Base-by-base conservation (phyloP, 2,888 invertebrate genomes). In the Tetranychus piercei region DNA sequence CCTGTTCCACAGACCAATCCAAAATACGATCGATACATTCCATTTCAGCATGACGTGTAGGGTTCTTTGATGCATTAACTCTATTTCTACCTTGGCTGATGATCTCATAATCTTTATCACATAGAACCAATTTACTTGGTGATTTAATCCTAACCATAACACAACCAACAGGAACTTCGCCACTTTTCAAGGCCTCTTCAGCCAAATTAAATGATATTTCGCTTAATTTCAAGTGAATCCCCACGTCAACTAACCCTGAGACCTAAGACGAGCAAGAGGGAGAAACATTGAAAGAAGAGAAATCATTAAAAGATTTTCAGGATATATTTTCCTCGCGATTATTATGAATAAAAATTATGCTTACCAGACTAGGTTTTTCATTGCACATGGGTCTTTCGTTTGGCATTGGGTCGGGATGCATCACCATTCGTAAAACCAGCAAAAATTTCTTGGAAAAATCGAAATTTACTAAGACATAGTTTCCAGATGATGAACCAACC, bases 101-200 rank as follows among this genome's bases (percentile, higher is more conserved):
- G 65, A 92, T 86, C 80, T 86, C 81, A 72, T 80, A 79, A 55
- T 45, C 66, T 77, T 86, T 85, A 73, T 87, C 69, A 23, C 34
- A 23, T 69, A 20, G 11, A 23, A 69, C 11, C 55, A 55, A 55
- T 55, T 55, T 55, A 15, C 55, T 15, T 55, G 55, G 55, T 55
- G 55, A 55, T 55, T 55, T 86, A 55, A 55, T 55, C 55, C 9
- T 15, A 22, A 92, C 87, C 81, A 99, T 91, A 72, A 97, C 88
- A 85, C 97, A 99, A 2, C 97, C 99, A 18, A 99, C 94, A 8
- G 99, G 99, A 45, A 99, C 97, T 86, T 99, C 97, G 77, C 92
- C 89, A 5, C 84, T 85, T 75, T 83, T 81, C 74, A 94, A 83
- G 34, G 95, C 94, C 81, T 89, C 87, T 76, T 87, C 84, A 0